Conservation (phyloP, 2,797 vertebrate species). For the Dendrocincla tyrannina region DNA sequence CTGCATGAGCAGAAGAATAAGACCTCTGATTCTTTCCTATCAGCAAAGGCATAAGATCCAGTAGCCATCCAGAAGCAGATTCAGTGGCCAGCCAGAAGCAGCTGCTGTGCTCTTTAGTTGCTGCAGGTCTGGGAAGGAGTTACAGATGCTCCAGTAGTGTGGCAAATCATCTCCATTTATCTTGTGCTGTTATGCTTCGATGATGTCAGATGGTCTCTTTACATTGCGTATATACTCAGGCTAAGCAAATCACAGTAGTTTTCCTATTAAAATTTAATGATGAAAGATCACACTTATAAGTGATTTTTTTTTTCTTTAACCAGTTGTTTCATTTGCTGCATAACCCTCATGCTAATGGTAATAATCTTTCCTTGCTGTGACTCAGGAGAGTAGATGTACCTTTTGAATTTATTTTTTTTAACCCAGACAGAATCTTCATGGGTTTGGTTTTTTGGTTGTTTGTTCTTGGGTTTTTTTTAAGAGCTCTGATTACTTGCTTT, state of each 20-base stretch:
- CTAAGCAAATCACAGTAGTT: constrained; percentile 32
- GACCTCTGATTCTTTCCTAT: neutral
- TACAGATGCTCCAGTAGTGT: constrained; percentile 43
- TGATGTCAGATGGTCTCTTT: constrained; percentile 41
- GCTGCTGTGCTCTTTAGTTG: constrained; percentile 41
- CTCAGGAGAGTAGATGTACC: constrained; percentile 29
- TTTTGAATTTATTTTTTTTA: neutral
- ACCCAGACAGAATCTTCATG: neutral
- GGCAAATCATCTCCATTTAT: constrained; percentile 42
- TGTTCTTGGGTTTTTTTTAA: neutral
- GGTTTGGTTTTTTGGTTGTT: neutral
- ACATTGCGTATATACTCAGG: constrained; percentile 14
- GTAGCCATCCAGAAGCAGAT: constrained; percentile 50
- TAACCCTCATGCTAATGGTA: neutral
- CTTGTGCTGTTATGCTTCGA: neutral
- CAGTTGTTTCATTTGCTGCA: constrained; percentile 9
- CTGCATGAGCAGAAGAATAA: neutral
- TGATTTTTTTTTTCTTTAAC: neutral
- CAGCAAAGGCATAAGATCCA: neutral
- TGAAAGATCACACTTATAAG: constrained; percentile 16
- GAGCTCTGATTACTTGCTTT: neutral
- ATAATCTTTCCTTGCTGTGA: neutral
- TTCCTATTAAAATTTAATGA: constrained; percentile 58
- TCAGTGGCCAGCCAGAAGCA: constrained; percentile 36
- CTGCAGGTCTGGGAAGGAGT: constrained; percentile 36